These are phyloP conservation scores for Nephrotoma appendiculata DNA, from an alignment of 2,888 invertebrate genomes.

Conservation along the genomic window DNA sequence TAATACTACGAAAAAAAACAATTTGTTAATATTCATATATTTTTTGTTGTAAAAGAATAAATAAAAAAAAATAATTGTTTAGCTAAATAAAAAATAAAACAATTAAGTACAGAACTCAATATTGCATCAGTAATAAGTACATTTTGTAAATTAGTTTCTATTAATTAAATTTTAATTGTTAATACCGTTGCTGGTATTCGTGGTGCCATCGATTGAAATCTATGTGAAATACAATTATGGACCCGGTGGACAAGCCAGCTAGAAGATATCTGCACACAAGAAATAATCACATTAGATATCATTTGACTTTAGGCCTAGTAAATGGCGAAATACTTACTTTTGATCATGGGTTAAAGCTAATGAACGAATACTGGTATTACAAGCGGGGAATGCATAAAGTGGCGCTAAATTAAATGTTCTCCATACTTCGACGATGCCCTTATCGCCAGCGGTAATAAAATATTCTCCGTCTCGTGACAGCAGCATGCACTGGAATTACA, in stretches of 20 bases:
- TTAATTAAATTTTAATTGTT: slow-evolving; percentile 20
- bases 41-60: background rate
- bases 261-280: slow-evolving; percentile 63
- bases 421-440: slow-evolving; percentile 97
- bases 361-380: slow-evolving; percentile 87
- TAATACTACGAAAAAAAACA: background rate
- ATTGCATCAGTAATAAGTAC: background rate
- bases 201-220: slow-evolving; percentile 99
- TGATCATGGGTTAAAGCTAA: slow-evolving; percentile 96
- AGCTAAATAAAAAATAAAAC: background rate
- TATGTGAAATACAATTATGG: slow-evolving; percentile 97
- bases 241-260: slow-evolving; percentile 93
- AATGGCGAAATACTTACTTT: slow-evolving; percentile 55
- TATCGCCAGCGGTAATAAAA: slow-evolving; percentile 92
- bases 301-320: background rate
- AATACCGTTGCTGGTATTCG: slow-evolving; percentile 90
- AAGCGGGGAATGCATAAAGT: slow-evolving; percentile 94
- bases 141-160: background rate
- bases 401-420: slow-evolving; percentile 92
- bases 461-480: slow-evolving; percentile 98
- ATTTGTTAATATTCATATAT: background rate
- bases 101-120: background rate
- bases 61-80: background rate
- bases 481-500: slow-evolving; percentile 58
- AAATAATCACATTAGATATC: background rate